Base-by-base conservation (phyloP, 2,888 invertebrate species). In the Acleris sparsana region DNA sequence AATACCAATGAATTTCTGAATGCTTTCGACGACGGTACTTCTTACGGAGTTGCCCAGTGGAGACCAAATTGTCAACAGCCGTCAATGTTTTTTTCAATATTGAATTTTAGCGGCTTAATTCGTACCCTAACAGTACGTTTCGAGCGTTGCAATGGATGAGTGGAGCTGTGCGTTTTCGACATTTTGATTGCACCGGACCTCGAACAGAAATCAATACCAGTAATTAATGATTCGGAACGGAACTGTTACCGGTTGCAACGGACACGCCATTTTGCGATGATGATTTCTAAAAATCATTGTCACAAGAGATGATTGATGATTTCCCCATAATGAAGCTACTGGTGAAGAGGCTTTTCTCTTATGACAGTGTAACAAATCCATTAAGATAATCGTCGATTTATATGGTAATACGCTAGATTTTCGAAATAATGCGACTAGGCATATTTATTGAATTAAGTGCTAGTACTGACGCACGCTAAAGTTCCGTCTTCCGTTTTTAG, bases 141-240 rank as follows among this genome's bases (percentile, higher is more conserved):
- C 22, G 22, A 51, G 11, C 52, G 55, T 44, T 65, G 56, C 56
- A 66, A 66, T 39, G 66, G 61, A 62, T 66, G 61, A 62, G 18
- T 66, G 65, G 56, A 52, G 48, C 52, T 52, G 57, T 46, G 22
- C 25, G 66, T 57, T 66, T 61, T 61, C 61, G 61, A 62, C 66
- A 66, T 53, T 66, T 56, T 61, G 52, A 66, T 66, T 66, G 61
- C 61, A 57, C 66, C 66, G 66, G 66, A 66, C 66, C 66, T 62
- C 61, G 68, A 72, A 72, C 72, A 71, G 75, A 73, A 84, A 86
- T 83, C 84, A 79, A 85, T 85, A 83, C 73, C 55, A 73, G 77
- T 73, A 80, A 75, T 80, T 80, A 87, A 85, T 87, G 88, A 82
- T 75, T 83, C 83, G 84, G 81, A 88, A 86, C 89, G 84, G 84